phyloP scores from a whole-genome alignment of 2,888 invertebrate genomes.

The Drosophila pegasa region DNA sequence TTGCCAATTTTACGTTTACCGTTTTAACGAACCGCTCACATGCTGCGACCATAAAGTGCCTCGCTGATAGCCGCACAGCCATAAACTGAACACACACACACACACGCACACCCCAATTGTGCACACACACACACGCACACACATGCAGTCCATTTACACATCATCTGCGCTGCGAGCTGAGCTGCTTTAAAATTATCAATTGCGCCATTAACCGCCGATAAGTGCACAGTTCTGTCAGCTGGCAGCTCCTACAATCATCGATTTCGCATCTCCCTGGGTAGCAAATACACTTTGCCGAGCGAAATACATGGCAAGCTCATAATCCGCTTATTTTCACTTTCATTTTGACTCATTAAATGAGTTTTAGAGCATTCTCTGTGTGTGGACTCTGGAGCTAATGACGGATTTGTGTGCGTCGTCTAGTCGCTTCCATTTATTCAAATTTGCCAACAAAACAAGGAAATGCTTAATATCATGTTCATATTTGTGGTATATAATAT shows the following conservation, averaged over 20 bases:
- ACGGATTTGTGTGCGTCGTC: background rate
- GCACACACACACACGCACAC: conserved; percentile 7
- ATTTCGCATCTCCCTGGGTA: conserved; percentile 15
- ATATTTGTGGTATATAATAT: background rate
- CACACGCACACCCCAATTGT: conserved; percentile 8
- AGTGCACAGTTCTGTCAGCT: conserved; percentile 26
- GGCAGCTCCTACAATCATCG: conserved; percentile 24
- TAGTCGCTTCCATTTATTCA: conserved; percentile 22
- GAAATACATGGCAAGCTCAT: background rate
- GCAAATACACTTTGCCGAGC: conserved; percentile 12
- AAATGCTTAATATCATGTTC: too few relatives aligned
- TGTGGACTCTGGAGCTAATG: conserved; percentile 3
- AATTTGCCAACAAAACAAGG: conserved; percentile 5
- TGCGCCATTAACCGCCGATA: conserved; percentile 67
- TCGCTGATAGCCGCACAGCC: conserved; percentile 49
- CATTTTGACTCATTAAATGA: conserved; percentile 17
- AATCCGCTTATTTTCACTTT: conserved; percentile 16
- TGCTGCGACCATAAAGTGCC: conserved; percentile 52
- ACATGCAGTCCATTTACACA: conserved; percentile 57
- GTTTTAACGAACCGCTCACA: conserved; percentile 67
- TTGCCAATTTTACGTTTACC: conserved; percentile 64
- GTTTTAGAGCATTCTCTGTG: background rate
- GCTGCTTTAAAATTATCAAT: conserved; percentile 65
- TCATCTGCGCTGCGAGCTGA: conserved; percentile 65
- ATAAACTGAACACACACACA: conserved; percentile 44